Evolutionary conservation across 2,888 invertebrate species (phyloP).

Genomic region (Meloe dianella): DNA sequence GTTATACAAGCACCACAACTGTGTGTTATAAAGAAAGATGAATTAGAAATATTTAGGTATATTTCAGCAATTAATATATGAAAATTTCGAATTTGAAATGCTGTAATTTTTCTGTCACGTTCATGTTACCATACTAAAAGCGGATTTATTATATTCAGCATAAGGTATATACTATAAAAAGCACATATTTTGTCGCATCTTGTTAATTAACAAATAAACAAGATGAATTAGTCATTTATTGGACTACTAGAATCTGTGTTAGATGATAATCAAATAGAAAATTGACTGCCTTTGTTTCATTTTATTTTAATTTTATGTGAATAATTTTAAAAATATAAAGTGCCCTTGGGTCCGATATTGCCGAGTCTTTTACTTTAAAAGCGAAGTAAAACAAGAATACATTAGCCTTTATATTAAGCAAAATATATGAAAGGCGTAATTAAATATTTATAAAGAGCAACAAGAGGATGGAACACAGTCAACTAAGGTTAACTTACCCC

Average conservation of each 20-base stretch:
- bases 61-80: no score
- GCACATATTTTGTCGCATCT: not conserved
- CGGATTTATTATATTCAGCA: not conserved
- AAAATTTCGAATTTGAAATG: no score
- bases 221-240: not conserved
- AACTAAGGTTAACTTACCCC: conserved; percentile 19
- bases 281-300: not conserved
- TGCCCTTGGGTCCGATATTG: conserved; percentile 30
- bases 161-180: no score
- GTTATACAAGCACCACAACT: no score
- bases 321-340: conserved; percentile 32
- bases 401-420: conserved; percentile 33
- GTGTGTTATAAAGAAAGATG: no score
- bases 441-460: conserved; percentile 31
- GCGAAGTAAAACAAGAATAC: conserved; percentile 30
- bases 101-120: no score
- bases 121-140: no score
- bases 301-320: conserved; percentile 26
- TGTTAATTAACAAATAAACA: not conserved
- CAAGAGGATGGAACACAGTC: conserved; percentile 20
- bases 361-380: conserved; percentile 29
- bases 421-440: conserved; percentile 32
- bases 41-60: no score
- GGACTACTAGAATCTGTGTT: not conserved
- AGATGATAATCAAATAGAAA: not conserved